Evolutionary conservation across 2,113 vertebrate genomes (phyloP).

Genomic region (Cryptotis parvus): DNA sequence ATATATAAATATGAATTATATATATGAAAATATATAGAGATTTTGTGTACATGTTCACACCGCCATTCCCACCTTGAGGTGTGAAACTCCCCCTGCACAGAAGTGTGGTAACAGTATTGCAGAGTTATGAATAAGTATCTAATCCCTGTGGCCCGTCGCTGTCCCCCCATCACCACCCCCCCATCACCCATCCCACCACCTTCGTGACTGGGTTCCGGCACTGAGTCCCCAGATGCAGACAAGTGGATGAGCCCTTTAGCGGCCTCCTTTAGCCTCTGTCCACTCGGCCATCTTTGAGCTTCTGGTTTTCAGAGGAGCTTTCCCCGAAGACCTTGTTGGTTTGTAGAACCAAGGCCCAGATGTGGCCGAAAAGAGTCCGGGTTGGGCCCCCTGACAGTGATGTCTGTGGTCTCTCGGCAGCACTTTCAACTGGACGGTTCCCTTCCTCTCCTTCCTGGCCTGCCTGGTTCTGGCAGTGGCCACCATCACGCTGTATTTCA

Average conservation of each 20-base stretch:
- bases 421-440: conserved; percentile 97
- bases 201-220: too few species aligned
- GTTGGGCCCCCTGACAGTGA: background rate
- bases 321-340: background rate
- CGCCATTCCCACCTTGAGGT: background rate
- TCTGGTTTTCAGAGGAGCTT: background rate
- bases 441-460: conserved; percentile 93
- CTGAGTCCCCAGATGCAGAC: background rate
- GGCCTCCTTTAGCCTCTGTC: background rate
- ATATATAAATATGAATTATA: too few species aligned
- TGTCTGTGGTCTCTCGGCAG: conserved; percentile 83
- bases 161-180: too few species aligned
- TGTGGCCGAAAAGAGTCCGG: background rate
- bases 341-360: background rate
- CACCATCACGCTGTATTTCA: conserved; percentile 90
- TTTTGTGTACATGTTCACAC: too few species aligned
- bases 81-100: background rate
- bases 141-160: background rate
- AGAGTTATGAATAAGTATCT: background rate
- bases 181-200: too few species aligned
- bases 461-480: conserved; percentile 90
- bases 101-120: rapidly evolving
- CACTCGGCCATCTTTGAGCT: background rate
- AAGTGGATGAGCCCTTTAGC: too few species aligned
- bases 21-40: too few species aligned